Evolutionary conservation across 2,888 invertebrate genomes (phyloP).

Genomic region (Amphipoea oculea): DNA sequence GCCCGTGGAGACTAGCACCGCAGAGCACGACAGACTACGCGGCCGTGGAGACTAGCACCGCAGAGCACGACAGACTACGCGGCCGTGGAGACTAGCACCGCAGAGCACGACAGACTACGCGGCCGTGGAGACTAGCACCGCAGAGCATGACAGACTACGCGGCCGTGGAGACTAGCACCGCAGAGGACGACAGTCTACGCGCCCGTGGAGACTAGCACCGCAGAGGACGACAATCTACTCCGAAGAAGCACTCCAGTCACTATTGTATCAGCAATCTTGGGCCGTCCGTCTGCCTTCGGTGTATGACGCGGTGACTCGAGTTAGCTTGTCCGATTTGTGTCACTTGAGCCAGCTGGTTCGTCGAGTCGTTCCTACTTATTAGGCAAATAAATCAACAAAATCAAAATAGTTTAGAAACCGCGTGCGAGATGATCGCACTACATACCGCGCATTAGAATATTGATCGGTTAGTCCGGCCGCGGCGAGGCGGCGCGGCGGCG

Average conservation of each 20-base stretch:
- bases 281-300: not conserved
- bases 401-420: constrained; percentile 28
- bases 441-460: constrained; percentile 43
- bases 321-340: not conserved
- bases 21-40: not conserved
- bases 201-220: not conserved
- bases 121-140: not conserved
- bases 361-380: not conserved
- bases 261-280: not conserved
- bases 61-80: not conserved
- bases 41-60: not conserved
- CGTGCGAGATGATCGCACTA: constrained; percentile 28
- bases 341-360: not conserved
- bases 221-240: not conserved
- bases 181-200: not conserved
- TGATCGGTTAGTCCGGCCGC: constrained; percentile 15
- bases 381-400: not conserved
- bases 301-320: not conserved
- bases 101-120: not conserved
- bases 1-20: not conserved
- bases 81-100: not conserved
- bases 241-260: not conserved
- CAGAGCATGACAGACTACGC: not conserved
- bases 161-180: not conserved
- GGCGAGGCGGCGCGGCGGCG: not conserved